Evolutionary conservation across 2,888 invertebrate species (phyloP).

Genomic region (Dorcus parallelipipedus): DNA sequence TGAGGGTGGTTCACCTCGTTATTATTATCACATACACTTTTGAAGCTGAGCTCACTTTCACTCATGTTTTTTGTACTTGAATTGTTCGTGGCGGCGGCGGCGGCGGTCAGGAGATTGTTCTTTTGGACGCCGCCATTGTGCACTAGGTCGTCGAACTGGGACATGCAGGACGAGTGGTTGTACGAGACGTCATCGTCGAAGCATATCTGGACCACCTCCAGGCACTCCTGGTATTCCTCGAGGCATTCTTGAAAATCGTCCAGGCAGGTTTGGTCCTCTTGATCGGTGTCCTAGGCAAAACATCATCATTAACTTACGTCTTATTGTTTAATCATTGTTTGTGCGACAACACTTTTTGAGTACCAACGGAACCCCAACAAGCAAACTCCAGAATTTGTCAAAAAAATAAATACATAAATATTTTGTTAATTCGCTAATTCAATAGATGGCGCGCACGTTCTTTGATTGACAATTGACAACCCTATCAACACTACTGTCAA

Average conservation of each 20-base stretch:
- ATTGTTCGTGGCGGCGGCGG: conserved; percentile 3
- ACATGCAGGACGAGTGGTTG: conserved; percentile 39
- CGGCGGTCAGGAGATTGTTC: conserved; percentile 6
- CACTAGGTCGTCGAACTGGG: conserved; percentile 34
- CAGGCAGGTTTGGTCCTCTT: conserved; percentile 62
- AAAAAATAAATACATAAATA: too few species aligned
- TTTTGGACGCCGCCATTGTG: conserved; percentile 2
- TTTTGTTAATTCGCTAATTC: too few species aligned
- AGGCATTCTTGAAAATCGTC: conserved; percentile 65
- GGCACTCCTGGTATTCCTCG: conserved; percentile 62
- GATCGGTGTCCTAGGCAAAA: conserved; percentile 51
- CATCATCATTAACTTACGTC: not conserved
- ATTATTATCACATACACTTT: conserved; percentile 24
- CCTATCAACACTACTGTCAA: too few species aligned
- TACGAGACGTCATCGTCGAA: conserved; percentile 57
- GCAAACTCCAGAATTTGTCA: too few species aligned
- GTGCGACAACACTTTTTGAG: too few species aligned
- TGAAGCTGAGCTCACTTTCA: conserved; percentile 26
- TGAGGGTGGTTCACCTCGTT: conserved; percentile 10
- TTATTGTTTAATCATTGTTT: too few species aligned
- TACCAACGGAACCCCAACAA: too few species aligned
- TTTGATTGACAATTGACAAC: too few species aligned
- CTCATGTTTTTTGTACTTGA: conserved; percentile 11
- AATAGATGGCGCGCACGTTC: too few species aligned
- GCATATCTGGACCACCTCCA: conserved; percentile 62